phyloP scores from a whole-genome alignment of 2,797 vertebrate genomes.

The Argya squamiceps region DNA sequence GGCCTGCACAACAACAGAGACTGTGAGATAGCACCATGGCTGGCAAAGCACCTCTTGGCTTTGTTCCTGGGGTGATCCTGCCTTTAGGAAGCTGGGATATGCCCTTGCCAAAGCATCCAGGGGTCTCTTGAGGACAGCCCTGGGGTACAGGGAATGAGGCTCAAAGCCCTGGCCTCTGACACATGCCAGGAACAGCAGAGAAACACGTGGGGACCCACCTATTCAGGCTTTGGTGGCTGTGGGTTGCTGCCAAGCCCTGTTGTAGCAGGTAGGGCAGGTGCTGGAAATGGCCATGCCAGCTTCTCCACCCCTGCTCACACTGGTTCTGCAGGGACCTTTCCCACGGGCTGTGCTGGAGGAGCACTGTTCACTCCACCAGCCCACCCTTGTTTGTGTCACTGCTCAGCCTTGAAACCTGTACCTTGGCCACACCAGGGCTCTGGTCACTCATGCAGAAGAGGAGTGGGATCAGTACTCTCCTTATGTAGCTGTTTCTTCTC shows the following conservation, averaged over 20 bases:
- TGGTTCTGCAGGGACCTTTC: neutral
- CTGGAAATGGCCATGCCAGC: neutral
- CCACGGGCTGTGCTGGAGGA: neutral
- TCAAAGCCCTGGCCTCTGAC: neutral
- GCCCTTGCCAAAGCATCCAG: neutral
- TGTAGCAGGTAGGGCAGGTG: neutral
- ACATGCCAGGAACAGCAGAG: neutral
- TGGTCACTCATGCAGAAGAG: neutral
- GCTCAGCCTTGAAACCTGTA: neutral
- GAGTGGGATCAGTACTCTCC: neutral
- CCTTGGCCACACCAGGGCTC: neutral
- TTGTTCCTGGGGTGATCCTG: neutral
- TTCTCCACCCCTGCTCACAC: neutral
- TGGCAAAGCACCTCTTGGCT: neutral
- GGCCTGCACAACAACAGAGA: neutral
- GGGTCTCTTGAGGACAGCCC: neutral
- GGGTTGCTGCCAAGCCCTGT: neutral
- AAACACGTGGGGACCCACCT: fast-evolving
- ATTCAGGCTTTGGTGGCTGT: neutral
- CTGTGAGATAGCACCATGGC: neutral
- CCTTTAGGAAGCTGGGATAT: neutral
- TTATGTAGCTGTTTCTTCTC: neutral
- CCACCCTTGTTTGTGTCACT: neutral
- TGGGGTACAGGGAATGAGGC: neutral
- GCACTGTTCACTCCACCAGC: neutral